These are phyloP conservation scores for Xestoiulus laeticollis DNA, from an alignment of 2,888 invertebrate genomes.

Conservation along the genomic window DNA sequence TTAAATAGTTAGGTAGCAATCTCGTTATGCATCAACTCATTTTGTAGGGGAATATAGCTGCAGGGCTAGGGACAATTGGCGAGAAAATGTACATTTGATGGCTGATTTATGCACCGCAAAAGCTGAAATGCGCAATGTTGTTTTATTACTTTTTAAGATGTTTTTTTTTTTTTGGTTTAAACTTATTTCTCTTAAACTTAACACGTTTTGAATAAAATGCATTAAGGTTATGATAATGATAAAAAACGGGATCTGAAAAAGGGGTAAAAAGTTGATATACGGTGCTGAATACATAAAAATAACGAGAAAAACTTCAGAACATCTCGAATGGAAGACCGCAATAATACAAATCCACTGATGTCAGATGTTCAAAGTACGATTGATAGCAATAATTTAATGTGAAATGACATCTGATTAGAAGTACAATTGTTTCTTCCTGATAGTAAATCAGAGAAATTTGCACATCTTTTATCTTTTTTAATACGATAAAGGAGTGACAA, in stretches of 20 bases:
- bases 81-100: background rate
- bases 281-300: too few species aligned
- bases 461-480: too few species aligned
- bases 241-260: background rate
- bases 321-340: too few species aligned
- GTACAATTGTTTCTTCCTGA: too few species aligned
- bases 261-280: background rate
- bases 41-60: background rate
- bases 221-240: background rate
- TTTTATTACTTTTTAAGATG: background rate
- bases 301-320: too few species aligned
- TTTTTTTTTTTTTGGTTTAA: background rate
- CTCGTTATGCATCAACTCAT: background rate
- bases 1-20: slow-evolving; percentile 12
- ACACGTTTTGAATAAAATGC: background rate
- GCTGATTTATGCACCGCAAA: background rate
- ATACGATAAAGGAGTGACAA: too few species aligned
- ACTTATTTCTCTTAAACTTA: background rate
- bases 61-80: background rate
- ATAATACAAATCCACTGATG: too few species aligned
- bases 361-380: too few species aligned
- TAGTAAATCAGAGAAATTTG: too few species aligned
- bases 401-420: too few species aligned
- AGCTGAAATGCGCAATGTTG: background rate
- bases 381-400: too few species aligned